Evolutionary conservation across 2,797 vertebrate genomes (phyloP).

Genomic region (Sebastes diploproa): DNA sequence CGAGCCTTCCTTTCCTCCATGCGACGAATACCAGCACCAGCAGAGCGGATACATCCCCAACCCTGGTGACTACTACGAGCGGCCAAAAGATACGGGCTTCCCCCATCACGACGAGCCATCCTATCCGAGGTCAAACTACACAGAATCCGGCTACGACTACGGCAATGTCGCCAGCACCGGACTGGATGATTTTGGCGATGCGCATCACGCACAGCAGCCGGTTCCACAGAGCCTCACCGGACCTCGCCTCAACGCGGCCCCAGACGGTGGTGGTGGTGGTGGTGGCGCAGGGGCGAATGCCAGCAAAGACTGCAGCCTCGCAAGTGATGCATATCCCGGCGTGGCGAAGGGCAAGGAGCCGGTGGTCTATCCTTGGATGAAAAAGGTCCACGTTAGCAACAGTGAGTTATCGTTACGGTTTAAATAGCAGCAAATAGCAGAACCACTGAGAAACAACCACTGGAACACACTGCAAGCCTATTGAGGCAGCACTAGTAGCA

Average conservation of each 20-base stretch:
- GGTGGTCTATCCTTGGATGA: conserved; percentile 99
- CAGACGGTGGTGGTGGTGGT: conserved; percentile 76
- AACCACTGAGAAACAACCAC: conserved; percentile 67
- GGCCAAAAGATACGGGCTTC: conserved; percentile 88
- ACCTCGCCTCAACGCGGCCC: conserved; percentile 82
- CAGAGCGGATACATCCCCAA: conserved; percentile 90
- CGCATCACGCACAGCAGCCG: conserved; percentile 82
- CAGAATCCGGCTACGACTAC: conserved; percentile 87
- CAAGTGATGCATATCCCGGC: conserved; percentile 80
- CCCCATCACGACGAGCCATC: conserved; percentile 88
- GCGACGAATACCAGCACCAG: conserved; percentile 95
- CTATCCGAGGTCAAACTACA: conserved; percentile 89
- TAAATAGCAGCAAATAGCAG: conserved; percentile 55
- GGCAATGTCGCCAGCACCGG: conserved; percentile 80
- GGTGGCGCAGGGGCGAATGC: conserved; percentile 82
- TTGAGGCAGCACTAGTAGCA: conserved; percentile 87
- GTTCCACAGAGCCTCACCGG: conserved; percentile 81
- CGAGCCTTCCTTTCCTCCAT: conserved; percentile 98
- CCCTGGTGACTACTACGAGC: conserved; percentile 89
- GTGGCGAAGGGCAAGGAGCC: conserved; percentile 90
- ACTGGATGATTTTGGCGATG: conserved; percentile 83
- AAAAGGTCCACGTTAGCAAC: conserved; percentile 96
- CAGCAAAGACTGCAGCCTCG: conserved; percentile 85
- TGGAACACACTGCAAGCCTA: conserved; percentile 77
- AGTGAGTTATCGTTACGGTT: conserved; percentile 88